phyloP scores from a whole-genome alignment of 2,888 invertebrate species.

The Xestia rhomboidea region DNA sequence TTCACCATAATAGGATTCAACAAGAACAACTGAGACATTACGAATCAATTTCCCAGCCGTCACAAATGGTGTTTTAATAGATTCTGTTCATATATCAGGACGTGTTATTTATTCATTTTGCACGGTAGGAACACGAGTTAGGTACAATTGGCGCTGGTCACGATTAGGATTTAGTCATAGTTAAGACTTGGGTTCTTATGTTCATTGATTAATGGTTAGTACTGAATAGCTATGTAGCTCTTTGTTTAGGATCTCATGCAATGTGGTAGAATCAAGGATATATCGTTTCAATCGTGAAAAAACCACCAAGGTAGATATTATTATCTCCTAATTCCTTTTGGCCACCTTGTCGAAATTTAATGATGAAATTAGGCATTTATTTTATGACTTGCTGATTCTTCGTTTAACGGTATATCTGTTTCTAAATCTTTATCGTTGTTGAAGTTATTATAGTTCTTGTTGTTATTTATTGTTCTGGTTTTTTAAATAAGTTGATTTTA shows the following conservation, averaged over 20 bases:
- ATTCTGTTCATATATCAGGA: constrained; percentile 61
- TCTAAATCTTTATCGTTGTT: not conserved
- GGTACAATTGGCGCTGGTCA: constrained; percentile 48
- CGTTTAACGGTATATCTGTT: not conserved
- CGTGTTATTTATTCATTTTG: constrained; percentile 64
- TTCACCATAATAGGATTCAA: constrained; percentile 32
- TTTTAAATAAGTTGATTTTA: not conserved
- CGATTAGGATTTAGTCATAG: constrained; percentile 47
- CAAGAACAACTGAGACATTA: constrained; percentile 23
- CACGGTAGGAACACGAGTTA: constrained; percentile 55
- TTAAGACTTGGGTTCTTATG: constrained; percentile 26
- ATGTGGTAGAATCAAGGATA: constrained; percentile 20
- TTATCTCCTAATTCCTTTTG: not conserved
- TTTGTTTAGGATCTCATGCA: constrained; percentile 26
- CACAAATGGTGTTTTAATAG: constrained; percentile 49
- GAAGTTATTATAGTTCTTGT: not conserved
- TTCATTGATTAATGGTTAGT: constrained; percentile 23
- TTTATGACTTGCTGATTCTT: not conserved
- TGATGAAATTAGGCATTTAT: not conserved
- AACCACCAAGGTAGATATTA: not conserved
- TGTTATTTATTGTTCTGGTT: not conserved
- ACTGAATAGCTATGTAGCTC: not conserved
- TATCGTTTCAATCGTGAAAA: constrained; percentile 1
- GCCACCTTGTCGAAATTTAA: not conserved
- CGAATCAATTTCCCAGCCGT: constrained; percentile 53